Evolutionary conservation across 2,113 vertebrate genomes (phyloP), one percentile per base, ranked within the genome.

Genomic region (Sinocyclocheilus rhinocerous): DNA sequence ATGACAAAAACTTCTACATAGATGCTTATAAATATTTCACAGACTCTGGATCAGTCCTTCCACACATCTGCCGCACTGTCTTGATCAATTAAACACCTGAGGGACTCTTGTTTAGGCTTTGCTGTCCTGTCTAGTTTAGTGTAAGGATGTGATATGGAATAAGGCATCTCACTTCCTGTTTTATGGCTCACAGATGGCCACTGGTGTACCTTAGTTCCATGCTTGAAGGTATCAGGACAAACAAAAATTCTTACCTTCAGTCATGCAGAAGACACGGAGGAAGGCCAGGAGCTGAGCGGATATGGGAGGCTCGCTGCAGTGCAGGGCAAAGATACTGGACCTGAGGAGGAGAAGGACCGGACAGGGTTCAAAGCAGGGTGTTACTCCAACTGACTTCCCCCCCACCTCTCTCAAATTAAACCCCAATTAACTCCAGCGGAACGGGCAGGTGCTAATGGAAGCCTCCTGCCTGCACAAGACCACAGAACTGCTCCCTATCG

Each of bases 181-280:
- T 75, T 52, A 48, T 22, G 24, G 52, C 57, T 3, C 45, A 48
- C 45, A 48, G 45, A 9, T 42, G 36, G 36, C 55, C 59, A 48
- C n/a, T 72, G 61, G 57, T 76, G 13, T 24, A 48, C n/a, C 10
- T 36, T 69, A 33, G 65, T 18, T 15, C 20, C 39, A 45, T 0
- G 4, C 70, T 6, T 45, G 39, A 69, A 18, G 29, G n/a, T 76
- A 15, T 26, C 78, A 84, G 39, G 85, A 24, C 3, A 12, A 18
- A 4, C 10, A 26, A n/a, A 55, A 4, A 36, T 50, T 36, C 86
- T 89, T 95, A 99, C 98, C 98, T 95, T 99, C 98, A 0, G 94
- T 98, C 98, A 99, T 99, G 94, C 97, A 99, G 95, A 99, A 99
- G 6, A 99, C 98, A 55, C 98, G 95, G 48, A 99, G 96, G 88